Base-by-base conservation (phyloP, 2,888 invertebrate species). In the Bhutanitis thaidina region DNA sequence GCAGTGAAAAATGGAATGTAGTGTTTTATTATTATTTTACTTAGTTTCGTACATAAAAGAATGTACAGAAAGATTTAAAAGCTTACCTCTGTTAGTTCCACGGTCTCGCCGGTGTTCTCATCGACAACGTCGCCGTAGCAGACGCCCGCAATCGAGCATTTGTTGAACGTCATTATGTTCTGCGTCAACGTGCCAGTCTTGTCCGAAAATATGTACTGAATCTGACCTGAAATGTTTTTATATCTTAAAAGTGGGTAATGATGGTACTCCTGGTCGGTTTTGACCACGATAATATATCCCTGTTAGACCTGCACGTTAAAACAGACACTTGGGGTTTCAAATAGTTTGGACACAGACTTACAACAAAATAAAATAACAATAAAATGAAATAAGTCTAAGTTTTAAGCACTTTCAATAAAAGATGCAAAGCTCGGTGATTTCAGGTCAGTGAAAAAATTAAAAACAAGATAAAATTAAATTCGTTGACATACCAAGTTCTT, bases 91-190 rank as follows among this genome's bases (percentile, higher is more conserved):
- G 92, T 94, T 40, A 97, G 91, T 77, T 97, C 97, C 57, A 97
- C 89, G 48, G 95, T 91, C 83, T 97, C 97, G 35, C 97, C 97
- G 41, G 97, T 96, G 65, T 91, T 91, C 60, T 95, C 93, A 83
- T 98, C 97, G 52, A 96, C 90, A 51, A 96, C 91, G 80, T 99
- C 98, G 14, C 99, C 99, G 82, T 97, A 99, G 51, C 94, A 92
- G 61, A 93, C 92, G 5, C 97, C 98, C 61, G 94, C 95, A 63
- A 99, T 97, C 57, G 98, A 97, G 82, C 98, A 98, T 90, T 99
- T 99, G 88, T 99, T 99, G 86, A 99, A 99, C 50, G 98, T 97
- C 99, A 99, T 99, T 65, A 99, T 98, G 83, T 99, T 99, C 91
- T 98, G 98, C 25, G 99, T 99, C 52, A 99, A 91, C 10, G 99